phyloP scores from a whole-genome alignment of 2,888 invertebrate species.

The Eristalis arbustorum region DNA sequence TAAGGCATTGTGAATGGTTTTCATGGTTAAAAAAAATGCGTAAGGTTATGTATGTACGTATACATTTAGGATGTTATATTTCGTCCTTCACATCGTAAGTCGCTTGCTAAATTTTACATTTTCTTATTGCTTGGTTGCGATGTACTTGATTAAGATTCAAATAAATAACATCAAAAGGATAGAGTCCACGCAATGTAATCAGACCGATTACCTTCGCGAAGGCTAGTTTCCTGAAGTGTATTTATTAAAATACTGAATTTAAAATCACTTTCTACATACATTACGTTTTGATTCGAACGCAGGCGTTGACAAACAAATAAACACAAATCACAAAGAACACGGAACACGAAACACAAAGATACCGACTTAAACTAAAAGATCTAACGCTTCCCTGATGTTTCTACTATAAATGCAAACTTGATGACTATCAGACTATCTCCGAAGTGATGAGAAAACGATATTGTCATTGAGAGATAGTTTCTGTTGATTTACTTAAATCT shows the following conservation, averaged over 20 bases:
- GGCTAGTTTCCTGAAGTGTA: background rate
- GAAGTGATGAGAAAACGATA: conserved; percentile 34
- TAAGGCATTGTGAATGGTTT: too few relatives aligned
- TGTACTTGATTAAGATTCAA: conserved; percentile 10
- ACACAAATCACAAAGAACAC: conserved; percentile 1
- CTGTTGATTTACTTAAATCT: background rate
- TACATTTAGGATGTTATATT: too few relatives aligned
- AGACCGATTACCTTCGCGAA: background rate
- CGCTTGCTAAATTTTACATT: too few relatives aligned
- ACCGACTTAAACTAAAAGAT: conserved; percentile 52
- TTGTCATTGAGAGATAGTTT: conserved; percentile 39
- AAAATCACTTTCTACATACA: conserved; percentile 39
- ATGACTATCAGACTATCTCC: background rate
- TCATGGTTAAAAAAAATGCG: too few relatives aligned
- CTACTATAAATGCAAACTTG: conserved; percentile 51
- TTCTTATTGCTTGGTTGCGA: too few relatives aligned
- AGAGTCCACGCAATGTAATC: background rate
- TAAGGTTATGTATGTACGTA: too few relatives aligned
- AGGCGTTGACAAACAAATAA: conserved; percentile 11
- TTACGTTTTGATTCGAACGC: conserved; percentile 3
- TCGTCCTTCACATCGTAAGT: too few relatives aligned
- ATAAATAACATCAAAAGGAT: background rate
- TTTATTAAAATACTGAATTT: conserved; percentile 52
- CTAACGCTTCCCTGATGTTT: conserved; percentile 9
- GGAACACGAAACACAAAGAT: conserved; percentile 27